Evolutionary conservation across 64 coral and sea anemone genomes (phyloP), one percentile per base, ranked within the genome.

Genomic region (Porites lutea): DNA sequence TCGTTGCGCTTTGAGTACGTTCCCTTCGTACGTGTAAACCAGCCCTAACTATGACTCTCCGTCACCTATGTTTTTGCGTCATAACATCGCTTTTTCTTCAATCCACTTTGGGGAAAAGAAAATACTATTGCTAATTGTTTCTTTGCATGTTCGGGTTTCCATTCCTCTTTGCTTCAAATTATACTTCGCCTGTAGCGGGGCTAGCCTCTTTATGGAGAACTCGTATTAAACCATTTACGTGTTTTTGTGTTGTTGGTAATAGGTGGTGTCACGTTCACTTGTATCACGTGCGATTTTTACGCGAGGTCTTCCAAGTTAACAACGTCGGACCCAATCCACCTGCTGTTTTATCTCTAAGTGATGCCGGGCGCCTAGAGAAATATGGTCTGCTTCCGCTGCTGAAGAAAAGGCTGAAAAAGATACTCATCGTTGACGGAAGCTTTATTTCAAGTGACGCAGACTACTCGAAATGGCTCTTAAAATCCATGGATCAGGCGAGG

Each of bases 211-310:
- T 37, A 37, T 37, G 27, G 27, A 37, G 27, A 37, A 37, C 27
- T 37, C 27, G 27, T 37, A 37, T 37, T 37, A 37, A 37, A 37
- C 27, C 27, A 37, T 37, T 37, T 37, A 37, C 27, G 62, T 3
- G 4, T 55, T 72, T 65, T 37, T 37, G 27, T 83, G 58, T 71
- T 59, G 13, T 55, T 13, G 62, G 27, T 37, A 37, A 51, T 59
- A 97, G 95, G 16, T 97, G 95, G 95, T 91, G 92, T 54, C 95
- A 97, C 45, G 88, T 97, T 10, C 88, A 97, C 53, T 46, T 97
- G 60, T 97, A 97, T 57, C 95, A 97, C 61, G 92, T 97, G 4
- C 88, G 95, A 71, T 94, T 94, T 60, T 78, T 97, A 21, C 80
- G 95, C 20, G 95, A 97, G 47, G 65, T 97, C 11, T 74, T 94